phyloP scores from a whole-genome alignment of 2,113 vertebrate genomes.

The Ophiodon elongatus region DNA sequence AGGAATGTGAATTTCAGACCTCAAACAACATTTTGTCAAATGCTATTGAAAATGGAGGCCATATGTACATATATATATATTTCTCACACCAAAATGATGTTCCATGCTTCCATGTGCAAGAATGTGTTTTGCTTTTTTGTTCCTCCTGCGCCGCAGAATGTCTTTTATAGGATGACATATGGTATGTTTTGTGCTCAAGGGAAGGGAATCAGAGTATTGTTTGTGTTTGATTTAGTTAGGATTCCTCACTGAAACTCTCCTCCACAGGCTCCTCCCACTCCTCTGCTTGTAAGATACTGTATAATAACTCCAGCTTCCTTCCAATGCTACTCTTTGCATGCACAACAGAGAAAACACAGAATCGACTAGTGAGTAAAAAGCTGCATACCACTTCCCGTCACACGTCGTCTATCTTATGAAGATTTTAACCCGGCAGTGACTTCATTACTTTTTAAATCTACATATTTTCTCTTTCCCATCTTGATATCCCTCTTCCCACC shows the following conservation, averaged over 20 bases:
- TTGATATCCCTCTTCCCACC: conserved; percentile 3
- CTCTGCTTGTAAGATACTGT: conserved; percentile 92
- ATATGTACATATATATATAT: conserved; percentile 51
- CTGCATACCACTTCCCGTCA: conserved; percentile 46
- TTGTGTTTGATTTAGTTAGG: conserved; percentile 40
- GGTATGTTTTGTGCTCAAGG: conserved; percentile 43
- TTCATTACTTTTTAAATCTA: conserved; percentile 26
- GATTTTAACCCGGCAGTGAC: conserved; percentile 32
- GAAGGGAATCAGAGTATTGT: conserved; percentile 34
- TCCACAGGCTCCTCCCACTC: conserved; percentile 28
- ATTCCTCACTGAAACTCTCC: conserved; percentile 32
- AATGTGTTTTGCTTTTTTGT: conserved; percentile 18
- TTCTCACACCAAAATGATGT: conserved; percentile 50
- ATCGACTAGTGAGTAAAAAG: conserved; percentile 42
- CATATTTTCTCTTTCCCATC: conserved; percentile 23
- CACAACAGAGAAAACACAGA: conserved; percentile 64
- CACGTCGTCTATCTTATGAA: conserved; percentile 63
- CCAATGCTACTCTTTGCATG: conserved; percentile 87
- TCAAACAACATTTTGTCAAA: conserved; percentile 51
- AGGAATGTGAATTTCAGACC: conserved; percentile 64
- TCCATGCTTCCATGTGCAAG: conserved; percentile 44
- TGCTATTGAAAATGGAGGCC: conserved; percentile 50
- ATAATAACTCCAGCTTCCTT: conserved; percentile 84
- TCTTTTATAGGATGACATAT: conserved; percentile 41
- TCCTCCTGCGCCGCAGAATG: conserved; percentile 30